A percentile compares a stretch with the other conserved stretches of the same genome.
phyloP scores from a whole-genome alignment of 1,140 invertebrate species.

The Nephotettix cincticeps region DNA sequence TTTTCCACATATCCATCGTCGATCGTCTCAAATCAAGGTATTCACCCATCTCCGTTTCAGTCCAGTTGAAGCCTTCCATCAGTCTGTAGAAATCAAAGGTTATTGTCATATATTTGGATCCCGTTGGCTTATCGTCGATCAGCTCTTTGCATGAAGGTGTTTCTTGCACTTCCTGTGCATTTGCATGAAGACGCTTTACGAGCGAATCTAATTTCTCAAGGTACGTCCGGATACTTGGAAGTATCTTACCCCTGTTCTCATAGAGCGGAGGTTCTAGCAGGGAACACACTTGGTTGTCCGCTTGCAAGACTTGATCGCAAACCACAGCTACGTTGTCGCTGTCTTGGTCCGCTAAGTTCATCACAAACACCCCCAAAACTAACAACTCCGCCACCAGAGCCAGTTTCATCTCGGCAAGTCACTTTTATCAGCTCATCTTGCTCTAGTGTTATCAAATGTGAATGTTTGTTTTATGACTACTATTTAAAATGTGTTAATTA shows the following conservation, averaged over 20 bases:
- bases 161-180: neutral
- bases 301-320: neutral
- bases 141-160: neutral
- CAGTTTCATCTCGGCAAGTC: neutral
- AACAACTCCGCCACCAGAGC: neutral
- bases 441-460: too few relatives aligned
- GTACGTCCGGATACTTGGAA: neutral
- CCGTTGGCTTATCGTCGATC: neutral
- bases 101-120: slow-evolving; percentile 1
- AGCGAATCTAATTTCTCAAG: neutral
- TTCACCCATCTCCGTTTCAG: neutral
- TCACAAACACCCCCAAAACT: neutral
- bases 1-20: neutral
- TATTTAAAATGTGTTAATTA: too few relatives aligned
- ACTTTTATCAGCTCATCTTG: too few relatives aligned
- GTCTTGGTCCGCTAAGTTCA: neutral
- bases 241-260: neutral
- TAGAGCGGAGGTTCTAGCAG: neutral
- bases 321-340: neutral
- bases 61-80: slow-evolving; percentile 5
- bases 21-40: neutral
- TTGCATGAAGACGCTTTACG: neutral
- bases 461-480: too few relatives aligned
- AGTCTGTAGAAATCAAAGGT: neutral
- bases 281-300: neutral